These are phyloP conservation scores for Origma solitaria DNA, from an alignment of 2,113 vertebrate species.

Conservation along the genomic window DNA sequence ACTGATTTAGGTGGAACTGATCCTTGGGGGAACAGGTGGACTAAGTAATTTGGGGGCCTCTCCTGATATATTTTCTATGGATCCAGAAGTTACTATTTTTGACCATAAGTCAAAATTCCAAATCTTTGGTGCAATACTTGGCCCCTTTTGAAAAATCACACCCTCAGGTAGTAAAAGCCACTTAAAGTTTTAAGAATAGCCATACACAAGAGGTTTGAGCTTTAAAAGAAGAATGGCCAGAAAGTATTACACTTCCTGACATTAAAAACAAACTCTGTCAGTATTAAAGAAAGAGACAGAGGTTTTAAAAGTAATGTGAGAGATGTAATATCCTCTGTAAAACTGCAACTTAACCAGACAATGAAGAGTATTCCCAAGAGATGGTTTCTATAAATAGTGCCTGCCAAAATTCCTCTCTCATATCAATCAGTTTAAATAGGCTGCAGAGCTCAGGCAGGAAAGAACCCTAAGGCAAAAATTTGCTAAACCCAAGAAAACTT, in stretches of 20 bases:
- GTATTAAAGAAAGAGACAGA: not conserved
- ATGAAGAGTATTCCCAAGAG: not conserved
- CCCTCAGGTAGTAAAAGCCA: not conserved
- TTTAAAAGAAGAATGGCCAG: not conserved
- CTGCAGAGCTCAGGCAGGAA: not conserved
- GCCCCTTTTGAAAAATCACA: not conserved
- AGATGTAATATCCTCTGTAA: not conserved
- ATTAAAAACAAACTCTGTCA: not conserved
- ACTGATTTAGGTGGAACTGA: not conserved
- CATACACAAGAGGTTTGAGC: not conserved
- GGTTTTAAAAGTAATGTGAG: not conserved
- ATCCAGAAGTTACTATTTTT: not conserved
- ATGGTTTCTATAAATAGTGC: not conserved
- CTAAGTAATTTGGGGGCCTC: not conserved
- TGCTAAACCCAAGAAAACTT: not conserved
- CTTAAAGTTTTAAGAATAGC: not conserved
- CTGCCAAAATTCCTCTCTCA: not conserved
- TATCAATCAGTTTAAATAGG: not conserved
- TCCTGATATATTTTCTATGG: not conserved
- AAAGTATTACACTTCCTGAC: not conserved
- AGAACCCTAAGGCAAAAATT: not conserved
- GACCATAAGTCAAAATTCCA: not conserved
- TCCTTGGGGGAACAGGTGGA: not conserved
- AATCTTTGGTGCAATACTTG: not conserved
- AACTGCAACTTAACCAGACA: not conserved